Conservation (phyloP, 2,888 invertebrate genomes). For the Hyalella azteca region DNA sequence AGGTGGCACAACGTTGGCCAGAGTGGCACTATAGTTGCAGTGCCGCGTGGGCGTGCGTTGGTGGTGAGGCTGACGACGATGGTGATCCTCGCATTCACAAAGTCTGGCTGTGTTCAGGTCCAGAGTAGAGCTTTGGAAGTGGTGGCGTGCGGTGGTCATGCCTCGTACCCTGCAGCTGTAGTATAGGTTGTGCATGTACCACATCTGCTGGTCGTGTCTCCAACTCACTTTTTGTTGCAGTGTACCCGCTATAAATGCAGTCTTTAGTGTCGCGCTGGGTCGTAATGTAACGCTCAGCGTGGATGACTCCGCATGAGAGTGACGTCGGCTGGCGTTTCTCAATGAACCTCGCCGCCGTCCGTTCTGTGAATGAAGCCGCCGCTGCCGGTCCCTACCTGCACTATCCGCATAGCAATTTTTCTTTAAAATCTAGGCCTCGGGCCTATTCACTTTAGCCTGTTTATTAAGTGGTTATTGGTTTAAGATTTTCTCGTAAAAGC, state of each 20-base stretch:
- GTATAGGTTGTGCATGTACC: background rate
- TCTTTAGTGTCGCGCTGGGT: background rate
- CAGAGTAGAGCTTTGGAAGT: slow-evolving; percentile 7
- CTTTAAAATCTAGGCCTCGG: no score
- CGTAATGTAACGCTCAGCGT: no score
- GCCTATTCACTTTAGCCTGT: no score
- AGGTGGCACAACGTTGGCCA: no score
- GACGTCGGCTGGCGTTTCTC: background rate
- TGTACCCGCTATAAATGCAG: background rate
- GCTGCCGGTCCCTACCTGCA: background rate
- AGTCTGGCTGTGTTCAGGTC: background rate
- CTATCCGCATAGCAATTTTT: no score
- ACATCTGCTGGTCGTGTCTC: background rate
- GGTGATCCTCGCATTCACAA: background rate
- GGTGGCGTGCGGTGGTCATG: slow-evolving; percentile 12
- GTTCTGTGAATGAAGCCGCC: slow-evolving; percentile 15
- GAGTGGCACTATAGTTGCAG: slow-evolving; percentile 5
- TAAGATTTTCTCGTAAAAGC: no score
- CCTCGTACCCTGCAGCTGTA: background rate
- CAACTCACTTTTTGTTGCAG: background rate
- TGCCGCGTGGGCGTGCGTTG: background rate
- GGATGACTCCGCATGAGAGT: background rate
- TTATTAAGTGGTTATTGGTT: no score
- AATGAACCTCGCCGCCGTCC: slow-evolving; percentile 10
- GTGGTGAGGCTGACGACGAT: background rate